Evolutionary conservation across 2,113 vertebrate species (phyloP).

Genomic region (Phalacrocorax aristotelis): DNA sequence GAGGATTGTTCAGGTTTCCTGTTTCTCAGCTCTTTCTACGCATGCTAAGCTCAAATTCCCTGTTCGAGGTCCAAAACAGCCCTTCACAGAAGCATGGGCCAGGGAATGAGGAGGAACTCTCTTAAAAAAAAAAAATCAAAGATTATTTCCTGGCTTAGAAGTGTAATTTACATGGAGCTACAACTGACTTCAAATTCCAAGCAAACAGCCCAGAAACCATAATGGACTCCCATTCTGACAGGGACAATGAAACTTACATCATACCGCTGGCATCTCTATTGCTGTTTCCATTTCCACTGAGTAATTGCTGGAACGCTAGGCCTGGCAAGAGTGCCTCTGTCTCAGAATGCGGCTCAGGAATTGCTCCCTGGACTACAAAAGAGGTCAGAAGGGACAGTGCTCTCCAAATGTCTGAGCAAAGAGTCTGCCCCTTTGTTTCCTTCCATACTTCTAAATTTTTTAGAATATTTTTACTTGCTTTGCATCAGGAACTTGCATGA

Average conservation of each 20-base stretch:
- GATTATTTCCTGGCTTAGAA: background rate
- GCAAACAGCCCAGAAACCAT: background rate
- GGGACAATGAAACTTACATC: slow-evolving; percentile 28
- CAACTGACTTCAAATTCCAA: slow-evolving; percentile 3
- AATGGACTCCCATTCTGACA: background rate
- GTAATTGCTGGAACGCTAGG: background rate
- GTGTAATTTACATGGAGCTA: background rate
- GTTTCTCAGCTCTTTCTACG: background rate
- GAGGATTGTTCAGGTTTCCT: background rate
- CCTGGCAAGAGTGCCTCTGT: background rate
- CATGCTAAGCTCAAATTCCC: background rate
- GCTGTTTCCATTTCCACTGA: slow-evolving; percentile 43
- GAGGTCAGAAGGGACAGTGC: background rate
- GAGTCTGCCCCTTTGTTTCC: background rate
- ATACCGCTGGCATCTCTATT: background rate
- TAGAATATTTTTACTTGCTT: background rate
- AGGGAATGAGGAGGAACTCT: background rate
- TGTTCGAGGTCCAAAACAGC: background rate
- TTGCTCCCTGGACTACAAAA: background rate
- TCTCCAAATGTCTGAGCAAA: slow-evolving; percentile 7
- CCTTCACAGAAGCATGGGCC: background rate
- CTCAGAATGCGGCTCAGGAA: slow-evolving; percentile 11
- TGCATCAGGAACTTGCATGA: background rate
- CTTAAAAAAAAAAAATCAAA: background rate
- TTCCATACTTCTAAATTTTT: background rate